Percentiles rank a stretch among this genome's conserved stretches.
Conservation (phyloP, 2,888 invertebrate genomes). For the Eupithecia pulchellata region DNA sequence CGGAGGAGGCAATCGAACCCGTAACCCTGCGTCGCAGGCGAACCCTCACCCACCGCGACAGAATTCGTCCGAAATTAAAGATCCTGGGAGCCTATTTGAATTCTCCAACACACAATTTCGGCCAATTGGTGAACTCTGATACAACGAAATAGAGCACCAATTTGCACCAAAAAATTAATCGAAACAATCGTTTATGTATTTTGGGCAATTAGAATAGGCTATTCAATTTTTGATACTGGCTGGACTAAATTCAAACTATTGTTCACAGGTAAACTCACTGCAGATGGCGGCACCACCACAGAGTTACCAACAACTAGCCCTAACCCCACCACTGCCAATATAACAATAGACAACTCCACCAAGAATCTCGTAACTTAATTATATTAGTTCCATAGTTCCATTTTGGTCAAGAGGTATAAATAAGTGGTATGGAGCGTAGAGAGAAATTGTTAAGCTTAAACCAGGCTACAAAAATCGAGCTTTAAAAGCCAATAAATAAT, state of each 20-base stretch:
- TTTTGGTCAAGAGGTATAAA: not conserved
- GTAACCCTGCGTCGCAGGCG: too few species aligned
- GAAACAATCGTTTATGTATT: too few species aligned
- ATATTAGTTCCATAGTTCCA: not conserved
- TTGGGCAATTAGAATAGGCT: too few species aligned
- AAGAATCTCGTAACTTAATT: not conserved
- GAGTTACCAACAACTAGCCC: slow-evolving; percentile 15
- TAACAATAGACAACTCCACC: not conserved
- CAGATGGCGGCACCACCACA: slow-evolving; percentile 39
- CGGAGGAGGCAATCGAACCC: too few species aligned
- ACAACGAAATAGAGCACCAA: too few species aligned
- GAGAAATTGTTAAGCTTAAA: not conserved
- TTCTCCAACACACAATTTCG: too few species aligned
- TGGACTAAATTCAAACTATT: not conserved
- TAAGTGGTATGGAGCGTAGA: not conserved
- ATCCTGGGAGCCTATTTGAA: too few species aligned
- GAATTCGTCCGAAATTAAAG: too few species aligned
- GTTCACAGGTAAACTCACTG: slow-evolving; percentile 37
- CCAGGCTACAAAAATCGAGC: not conserved
- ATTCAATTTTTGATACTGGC: too few species aligned
- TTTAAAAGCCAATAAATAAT: not conserved
- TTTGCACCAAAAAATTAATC: too few species aligned
- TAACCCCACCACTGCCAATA: not conserved
- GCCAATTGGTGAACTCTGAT: too few species aligned
- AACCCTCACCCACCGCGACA: too few species aligned